Base-by-base conservation (phyloP, 2,797 vertebrate genomes). In the Borostomias antarcticus region DNA sequence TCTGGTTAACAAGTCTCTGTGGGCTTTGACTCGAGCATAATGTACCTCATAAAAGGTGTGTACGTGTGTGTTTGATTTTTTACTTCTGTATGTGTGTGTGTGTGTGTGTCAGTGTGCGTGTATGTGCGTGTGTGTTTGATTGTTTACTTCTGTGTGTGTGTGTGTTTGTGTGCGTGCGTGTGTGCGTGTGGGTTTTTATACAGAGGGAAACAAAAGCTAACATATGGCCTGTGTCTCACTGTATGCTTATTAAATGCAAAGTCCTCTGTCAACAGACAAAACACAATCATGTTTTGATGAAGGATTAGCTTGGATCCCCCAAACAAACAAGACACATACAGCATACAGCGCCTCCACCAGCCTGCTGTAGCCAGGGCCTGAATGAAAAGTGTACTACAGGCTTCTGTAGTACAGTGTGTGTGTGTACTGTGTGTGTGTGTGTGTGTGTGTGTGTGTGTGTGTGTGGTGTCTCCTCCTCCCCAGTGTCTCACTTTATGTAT, bases 161-260 rank as follows among this genome's bases (percentile, higher is more conserved):
- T 33, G 50, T 66, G 23, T 33, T 10, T 35, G 25, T 26, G 21
- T 53, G 17, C 17, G 50, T 64, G 50, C 62, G 67, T 69, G 37
- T 53, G 30, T 58, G 21, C 6, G 32, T 15, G 21, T 6, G 26
- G 28, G 53, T 68, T 40, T 78, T 82, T 76, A 72, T 33, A 53
- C 10, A 10, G 54, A 43, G 25, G 11, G 26, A 43, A 43, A 37
- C 82, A 72, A 73, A 79, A 78, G 88, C 82, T 88, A 87, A 88
- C 78, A 79, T n/a, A n/a, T 69, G 75, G 74, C 75, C 67, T 32
- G 26, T 70, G 73, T 50, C 30, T 82, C 58, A 78, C 28, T 61
- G 76, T 75, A 67, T 81, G 79, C 81, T 85, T 85, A 85, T 84
- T 85, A 86, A 68, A 81, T 78, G 74, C 74, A 78, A 76, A 76